A percentile compares a stretch with the other conserved stretches of the same genome.
These are phyloP conservation scores for Uropetala carovei DNA, from an alignment of 2,888 invertebrate genomes.

Conservation along the genomic window DNA sequence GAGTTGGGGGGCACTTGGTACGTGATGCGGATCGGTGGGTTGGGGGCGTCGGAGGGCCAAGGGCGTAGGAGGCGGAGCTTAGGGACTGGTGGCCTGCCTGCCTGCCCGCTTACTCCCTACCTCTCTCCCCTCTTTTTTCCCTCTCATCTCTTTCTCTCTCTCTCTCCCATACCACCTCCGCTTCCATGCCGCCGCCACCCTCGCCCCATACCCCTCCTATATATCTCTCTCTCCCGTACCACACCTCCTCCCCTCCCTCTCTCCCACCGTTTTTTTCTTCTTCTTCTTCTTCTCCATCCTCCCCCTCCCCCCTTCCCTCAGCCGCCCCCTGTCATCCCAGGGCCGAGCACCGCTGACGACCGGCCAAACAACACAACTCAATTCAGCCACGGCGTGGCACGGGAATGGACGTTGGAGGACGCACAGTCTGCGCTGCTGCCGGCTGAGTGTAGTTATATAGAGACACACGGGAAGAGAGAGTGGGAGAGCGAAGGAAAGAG, in stretches of 20 bases:
- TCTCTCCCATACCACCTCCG: no score
- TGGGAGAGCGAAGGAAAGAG: neutral
- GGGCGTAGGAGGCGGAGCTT: constrained; percentile 54
- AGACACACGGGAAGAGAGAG: neutral
- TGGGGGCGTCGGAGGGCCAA: constrained; percentile 27
- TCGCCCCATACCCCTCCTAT: neutral
- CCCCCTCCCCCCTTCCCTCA: neutral
- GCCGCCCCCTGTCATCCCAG: constrained; percentile 48
- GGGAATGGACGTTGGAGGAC: constrained; percentile 39
- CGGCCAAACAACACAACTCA: constrained; percentile 65
- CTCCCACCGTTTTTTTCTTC: neutral
- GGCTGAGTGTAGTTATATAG: constrained; percentile 21
- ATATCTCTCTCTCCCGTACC: neutral
- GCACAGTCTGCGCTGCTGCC: neutral
- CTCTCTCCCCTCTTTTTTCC: neutral
- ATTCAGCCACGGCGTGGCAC: constrained; percentile 65
- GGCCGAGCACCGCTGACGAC: constrained; percentile 60
- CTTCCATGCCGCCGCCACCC: no score
- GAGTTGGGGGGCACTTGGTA: constrained; percentile 9
- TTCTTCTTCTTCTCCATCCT: neutral
- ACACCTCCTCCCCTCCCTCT: neutral
- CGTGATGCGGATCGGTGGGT: constrained; percentile 32
- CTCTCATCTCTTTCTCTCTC: neutral
- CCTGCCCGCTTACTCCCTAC: neutral
- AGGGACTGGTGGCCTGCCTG: constrained; percentile 52